Evolutionary conservation across 2,888 invertebrate genomes (phyloP), one percentile per base, ranked within the genome.

Genomic region (Maniola hyperantus): DNA sequence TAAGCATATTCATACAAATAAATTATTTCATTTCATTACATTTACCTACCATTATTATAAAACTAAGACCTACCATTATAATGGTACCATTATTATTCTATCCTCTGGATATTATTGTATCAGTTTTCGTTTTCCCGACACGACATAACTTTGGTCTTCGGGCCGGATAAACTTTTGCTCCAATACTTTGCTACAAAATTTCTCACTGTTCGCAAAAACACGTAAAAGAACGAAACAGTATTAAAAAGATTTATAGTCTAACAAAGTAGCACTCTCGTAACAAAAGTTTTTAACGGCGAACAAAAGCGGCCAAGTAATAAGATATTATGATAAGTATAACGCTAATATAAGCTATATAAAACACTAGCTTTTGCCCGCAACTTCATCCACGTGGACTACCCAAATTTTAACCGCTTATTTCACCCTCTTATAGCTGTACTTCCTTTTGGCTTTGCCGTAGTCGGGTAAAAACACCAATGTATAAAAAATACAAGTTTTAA

Each of bases 91-190:
- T 69, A 69, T 71, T 69, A 71, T 69, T 67, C 70, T 66, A 70
- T 63, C 46, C 61, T 67, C 67, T 64, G 67, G 68, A 70, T 71
- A 71, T 72, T 69, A 67, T 71, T 67, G 67, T 68, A 65, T 58
- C 69, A 71, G 64, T 69, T 46, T 69, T 70, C 69, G 66, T 65
- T 50, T 58, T 39, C 66, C 44, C 66, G 53, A 63, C 67, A 71
- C 64, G 59, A 71, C 59, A 65, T 59, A 66, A 69, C 66, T 69
- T 58, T 33, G 46, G 50, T 51, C 59, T 65, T 59, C 34, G 51
- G 64, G 54, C 59, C 58, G 63, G 68, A 68, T 65, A 59, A 71
- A 69, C 58, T 72, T 72, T 64, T 44, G 44, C 71, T 66, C 66
- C 59, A 54, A 42, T 69, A 61, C 65, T 69, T 67, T 50, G 64